Conservation (phyloP, 2,888 invertebrate species). For the Pyrrhosoma nymphula region DNA sequence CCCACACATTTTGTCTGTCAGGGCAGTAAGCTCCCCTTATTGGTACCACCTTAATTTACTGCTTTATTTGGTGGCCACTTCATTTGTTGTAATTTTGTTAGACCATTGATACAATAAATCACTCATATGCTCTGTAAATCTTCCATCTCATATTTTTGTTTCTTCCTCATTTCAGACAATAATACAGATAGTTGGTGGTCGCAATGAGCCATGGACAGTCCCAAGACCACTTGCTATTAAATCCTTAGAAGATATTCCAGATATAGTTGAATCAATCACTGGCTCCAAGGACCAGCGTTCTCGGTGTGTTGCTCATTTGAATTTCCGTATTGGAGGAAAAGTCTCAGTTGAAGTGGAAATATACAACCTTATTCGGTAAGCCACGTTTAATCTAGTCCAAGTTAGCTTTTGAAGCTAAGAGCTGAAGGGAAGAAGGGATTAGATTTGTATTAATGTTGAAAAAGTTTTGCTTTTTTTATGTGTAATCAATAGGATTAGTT, state of each 20-base stretch:
- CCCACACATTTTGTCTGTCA: too few species aligned
- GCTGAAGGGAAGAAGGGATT: too few species aligned
- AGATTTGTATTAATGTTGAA: too few species aligned
- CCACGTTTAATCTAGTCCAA: neutral
- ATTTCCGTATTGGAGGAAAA: constrained; percentile 31
- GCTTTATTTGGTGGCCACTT: too few species aligned
- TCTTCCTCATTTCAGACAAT: neutral
- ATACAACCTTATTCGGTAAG: constrained; percentile 53
- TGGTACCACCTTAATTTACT: too few species aligned
- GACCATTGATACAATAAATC: too few species aligned
- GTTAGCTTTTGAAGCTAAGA: too few species aligned
- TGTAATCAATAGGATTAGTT: too few species aligned
- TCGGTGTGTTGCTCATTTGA: neutral
- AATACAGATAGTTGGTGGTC: neutral
- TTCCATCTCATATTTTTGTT: neutral
- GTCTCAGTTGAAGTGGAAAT: constrained; percentile 12
- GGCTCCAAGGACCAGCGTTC: neutral
- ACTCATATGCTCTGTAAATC: neutral
- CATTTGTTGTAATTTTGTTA: too few species aligned
- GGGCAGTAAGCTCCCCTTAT: too few species aligned
- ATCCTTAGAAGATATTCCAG: constrained; percentile 24
- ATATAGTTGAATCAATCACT: constrained; percentile 5
- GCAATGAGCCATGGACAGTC: neutral
- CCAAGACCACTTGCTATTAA: neutral
- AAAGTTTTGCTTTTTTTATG: too few species aligned